phyloP scores from a whole-genome alignment of 2,797 vertebrate genomes.

The Schizothorax lantsangensis region DNA sequence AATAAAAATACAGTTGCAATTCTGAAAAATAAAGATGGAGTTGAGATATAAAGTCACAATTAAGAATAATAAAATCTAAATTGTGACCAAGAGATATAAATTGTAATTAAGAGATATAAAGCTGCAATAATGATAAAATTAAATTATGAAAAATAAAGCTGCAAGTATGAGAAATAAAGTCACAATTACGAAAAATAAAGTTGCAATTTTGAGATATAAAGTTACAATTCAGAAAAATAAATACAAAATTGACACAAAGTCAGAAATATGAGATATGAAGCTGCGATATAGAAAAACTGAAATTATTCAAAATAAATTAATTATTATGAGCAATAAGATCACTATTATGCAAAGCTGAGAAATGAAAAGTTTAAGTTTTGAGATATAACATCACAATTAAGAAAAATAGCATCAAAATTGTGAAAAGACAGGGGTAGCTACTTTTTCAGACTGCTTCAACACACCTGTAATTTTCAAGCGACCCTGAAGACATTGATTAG shows the following conservation, averaged over 20 bases:
- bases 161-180: not conserved
- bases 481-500: not conserved
- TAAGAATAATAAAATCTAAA: not conserved
- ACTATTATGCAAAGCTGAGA: too few relatives aligned
- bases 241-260: not conserved
- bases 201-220: not conserved
- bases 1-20: not conserved
- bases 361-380: too few relatives aligned
- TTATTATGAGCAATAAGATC: too few relatives aligned
- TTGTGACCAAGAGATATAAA: too few relatives aligned
- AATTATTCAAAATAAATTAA: too few relatives aligned
- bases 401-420: not conserved
- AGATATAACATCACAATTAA: not conserved
- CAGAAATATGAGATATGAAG: not conserved
- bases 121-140: not conserved
- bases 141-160: not conserved
- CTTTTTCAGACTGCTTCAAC: not conserved
- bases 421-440: not conserved
- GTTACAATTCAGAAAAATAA: not conserved
- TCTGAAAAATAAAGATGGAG: not conserved
- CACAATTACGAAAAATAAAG: not conserved
- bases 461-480: not conserved
- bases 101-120: not conserved
- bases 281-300: too few relatives aligned
- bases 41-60: not conserved